Conservation (phyloP, 1,140 invertebrate species). For the Adelges cooleyi region DNA sequence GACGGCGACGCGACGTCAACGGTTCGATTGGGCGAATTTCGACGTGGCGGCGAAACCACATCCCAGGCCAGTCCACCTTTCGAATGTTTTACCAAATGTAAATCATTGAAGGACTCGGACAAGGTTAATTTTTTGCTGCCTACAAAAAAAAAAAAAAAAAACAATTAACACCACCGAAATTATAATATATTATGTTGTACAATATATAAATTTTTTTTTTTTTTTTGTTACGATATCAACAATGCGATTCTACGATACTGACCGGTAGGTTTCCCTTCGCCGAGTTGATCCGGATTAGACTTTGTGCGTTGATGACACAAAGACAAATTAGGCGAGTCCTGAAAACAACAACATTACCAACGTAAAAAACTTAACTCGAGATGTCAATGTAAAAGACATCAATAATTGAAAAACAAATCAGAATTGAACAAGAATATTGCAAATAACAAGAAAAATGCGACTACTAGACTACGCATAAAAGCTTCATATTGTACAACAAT, state of each 20-base stretch:
- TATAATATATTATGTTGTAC: too few relatives aligned
- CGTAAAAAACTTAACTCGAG: too few relatives aligned
- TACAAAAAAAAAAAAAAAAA: constrained; percentile 10
- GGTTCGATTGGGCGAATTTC: constrained; percentile 2
- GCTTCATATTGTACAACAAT: too few relatives aligned
- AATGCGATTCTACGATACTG: not conserved
- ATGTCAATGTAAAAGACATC: too few relatives aligned
- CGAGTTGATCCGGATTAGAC: constrained; percentile 51
- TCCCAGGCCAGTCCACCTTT: constrained; percentile 40
- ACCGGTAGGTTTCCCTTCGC: constrained; percentile 5
- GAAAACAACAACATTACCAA: not conserved
- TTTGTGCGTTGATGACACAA: constrained; percentile 50
- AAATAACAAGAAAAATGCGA: too few relatives aligned
- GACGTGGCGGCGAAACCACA: constrained; percentile 37
- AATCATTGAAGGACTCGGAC: constrained; percentile 51
- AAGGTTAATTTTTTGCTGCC: constrained; percentile 40
- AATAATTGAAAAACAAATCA: too few relatives aligned
- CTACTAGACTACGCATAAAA: too few relatives aligned
- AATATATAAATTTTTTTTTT: too few relatives aligned
- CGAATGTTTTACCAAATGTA: constrained; percentile 39
- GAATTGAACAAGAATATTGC: too few relatives aligned
- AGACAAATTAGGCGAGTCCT: constrained; percentile 12
- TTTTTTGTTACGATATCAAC: too few relatives aligned
- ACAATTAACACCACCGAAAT: too few relatives aligned
- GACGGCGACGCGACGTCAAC: not conserved